phyloP scores from a whole-genome alignment of 2,113 vertebrate species.

The Chaetodon auriga region DNA sequence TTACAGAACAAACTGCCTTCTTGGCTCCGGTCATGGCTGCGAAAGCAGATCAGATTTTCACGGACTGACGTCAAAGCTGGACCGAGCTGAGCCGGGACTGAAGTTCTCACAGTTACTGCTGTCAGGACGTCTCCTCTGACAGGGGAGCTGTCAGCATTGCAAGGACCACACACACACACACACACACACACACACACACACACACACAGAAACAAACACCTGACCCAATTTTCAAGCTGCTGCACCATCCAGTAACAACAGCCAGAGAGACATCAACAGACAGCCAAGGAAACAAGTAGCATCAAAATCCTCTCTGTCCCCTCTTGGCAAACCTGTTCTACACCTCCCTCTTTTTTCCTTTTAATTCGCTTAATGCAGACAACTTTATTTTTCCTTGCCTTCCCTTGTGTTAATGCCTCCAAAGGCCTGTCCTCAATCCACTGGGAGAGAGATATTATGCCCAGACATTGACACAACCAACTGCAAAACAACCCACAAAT shows the following conservation, averaged over 20 bases:
- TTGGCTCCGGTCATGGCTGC: constrained; percentile 17
- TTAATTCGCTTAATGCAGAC: background rate
- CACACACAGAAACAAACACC: constrained; percentile 42
- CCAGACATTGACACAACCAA: constrained; percentile 13
- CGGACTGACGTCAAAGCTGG: constrained; percentile 31
- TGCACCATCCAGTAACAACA: constrained; percentile 45
- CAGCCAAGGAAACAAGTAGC: constrained; percentile 29
- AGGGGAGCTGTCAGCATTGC: constrained; percentile 29
- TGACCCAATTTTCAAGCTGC: constrained; percentile 69
- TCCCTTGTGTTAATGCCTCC: constrained; percentile 19
- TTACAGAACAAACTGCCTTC: background rate
- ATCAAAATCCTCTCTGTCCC: constrained; percentile 42
- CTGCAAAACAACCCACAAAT: constrained; percentile 33
- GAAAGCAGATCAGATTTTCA: constrained; percentile 31
- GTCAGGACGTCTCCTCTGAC: constrained; percentile 54
- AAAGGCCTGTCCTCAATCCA: constrained; percentile 22
- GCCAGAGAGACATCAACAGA: constrained; percentile 34
- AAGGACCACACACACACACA: constrained; percentile 17
- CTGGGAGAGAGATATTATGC: constrained; percentile 14
- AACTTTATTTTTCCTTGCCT: background rate
- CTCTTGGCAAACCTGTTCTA: constrained; percentile 42
- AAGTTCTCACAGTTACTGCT: constrained; percentile 33
- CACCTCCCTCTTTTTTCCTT: constrained; percentile 12
- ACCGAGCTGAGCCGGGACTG: constrained; percentile 29
- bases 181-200: constrained; percentile 14